These are phyloP conservation scores for Nothocercus julius DNA, from an alignment of 2,113 vertebrate species.

Conservation along the genomic window DNA sequence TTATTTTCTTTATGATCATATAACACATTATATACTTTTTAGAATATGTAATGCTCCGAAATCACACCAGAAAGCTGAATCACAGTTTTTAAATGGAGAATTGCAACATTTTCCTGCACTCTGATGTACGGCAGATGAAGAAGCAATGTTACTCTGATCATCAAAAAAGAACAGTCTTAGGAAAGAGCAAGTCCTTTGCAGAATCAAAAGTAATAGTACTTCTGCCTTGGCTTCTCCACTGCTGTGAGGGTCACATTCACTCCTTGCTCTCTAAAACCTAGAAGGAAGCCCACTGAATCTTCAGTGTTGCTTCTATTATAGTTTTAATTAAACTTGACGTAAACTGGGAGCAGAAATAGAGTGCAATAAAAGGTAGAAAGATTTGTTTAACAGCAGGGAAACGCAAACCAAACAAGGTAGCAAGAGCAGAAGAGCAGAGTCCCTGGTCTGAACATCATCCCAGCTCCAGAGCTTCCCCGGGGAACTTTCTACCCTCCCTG, in stretches of 20 bases:
- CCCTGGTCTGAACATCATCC: too few relatives aligned
- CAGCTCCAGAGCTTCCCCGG: background rate
- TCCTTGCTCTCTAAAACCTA: background rate
- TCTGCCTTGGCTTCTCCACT: background rate
- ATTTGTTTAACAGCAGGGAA: background rate
- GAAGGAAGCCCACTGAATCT: background rate
- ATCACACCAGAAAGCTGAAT: background rate
- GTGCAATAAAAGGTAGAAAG: background rate
- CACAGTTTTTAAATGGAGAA: background rate
- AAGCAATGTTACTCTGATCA: background rate
- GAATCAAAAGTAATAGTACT: background rate
- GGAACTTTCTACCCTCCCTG: background rate
- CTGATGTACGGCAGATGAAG: background rate
- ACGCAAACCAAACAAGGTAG: background rate
- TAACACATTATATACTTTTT: background rate
- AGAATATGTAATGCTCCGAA: background rate
- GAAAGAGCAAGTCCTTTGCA: background rate
- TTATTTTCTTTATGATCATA: background rate
- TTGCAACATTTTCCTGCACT: background rate
- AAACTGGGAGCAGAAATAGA: background rate
- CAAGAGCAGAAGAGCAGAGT: background rate
- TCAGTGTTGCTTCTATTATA: background rate
- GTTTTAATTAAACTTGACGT: background rate
- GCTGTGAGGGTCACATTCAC: background rate
- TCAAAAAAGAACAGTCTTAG: background rate